A percentile compares a stretch with the other conserved stretches of the same genome.
Evolutionary conservation across 92 coral and sea anemone genomes (phyloP).

Genomic region (Ricordea florida): DNA sequence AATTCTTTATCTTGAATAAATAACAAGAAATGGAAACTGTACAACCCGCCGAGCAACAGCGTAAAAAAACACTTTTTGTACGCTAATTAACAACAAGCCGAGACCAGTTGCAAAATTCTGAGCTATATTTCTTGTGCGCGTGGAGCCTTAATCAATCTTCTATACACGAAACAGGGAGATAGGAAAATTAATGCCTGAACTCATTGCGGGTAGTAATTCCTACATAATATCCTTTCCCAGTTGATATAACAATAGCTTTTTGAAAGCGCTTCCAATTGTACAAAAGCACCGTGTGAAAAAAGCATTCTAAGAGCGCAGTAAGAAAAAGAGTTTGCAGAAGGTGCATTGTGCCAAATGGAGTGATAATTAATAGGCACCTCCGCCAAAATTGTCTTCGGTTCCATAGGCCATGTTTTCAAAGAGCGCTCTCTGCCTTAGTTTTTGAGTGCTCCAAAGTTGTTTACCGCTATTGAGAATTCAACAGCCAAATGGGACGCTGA

Average conservation of each 20-base stretch:
- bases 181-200: conserved; percentile 16
- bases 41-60: neutral
- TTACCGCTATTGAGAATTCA: too few relatives aligned
- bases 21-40: neutral
- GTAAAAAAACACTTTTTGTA: neutral
- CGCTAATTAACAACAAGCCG: neutral
- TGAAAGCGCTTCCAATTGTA: neutral
- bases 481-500: too few relatives aligned
- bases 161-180: too few relatives aligned
- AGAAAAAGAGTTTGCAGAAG: conserved; percentile 19
- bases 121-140: too few relatives aligned
- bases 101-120: too few relatives aligned
- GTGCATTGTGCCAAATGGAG: neutral
- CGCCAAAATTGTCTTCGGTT: neutral
- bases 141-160: too few relatives aligned
- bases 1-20: neutral
- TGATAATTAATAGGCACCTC: conserved; percentile 15
- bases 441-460: too few relatives aligned
- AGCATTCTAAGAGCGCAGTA: conserved; percentile 1
- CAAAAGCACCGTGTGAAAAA: conserved; percentile 44
- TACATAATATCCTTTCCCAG: conserved; percentile 7
- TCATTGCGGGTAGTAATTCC: conserved; percentile 22
- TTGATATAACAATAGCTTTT: conserved; percentile 10
- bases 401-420: conserved; percentile 8
- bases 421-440: neutral